These are phyloP conservation scores for Holothuria scabra DNA, from an alignment of 53 echinoderm and acorn worm species.

Conservation along the genomic window DNA sequence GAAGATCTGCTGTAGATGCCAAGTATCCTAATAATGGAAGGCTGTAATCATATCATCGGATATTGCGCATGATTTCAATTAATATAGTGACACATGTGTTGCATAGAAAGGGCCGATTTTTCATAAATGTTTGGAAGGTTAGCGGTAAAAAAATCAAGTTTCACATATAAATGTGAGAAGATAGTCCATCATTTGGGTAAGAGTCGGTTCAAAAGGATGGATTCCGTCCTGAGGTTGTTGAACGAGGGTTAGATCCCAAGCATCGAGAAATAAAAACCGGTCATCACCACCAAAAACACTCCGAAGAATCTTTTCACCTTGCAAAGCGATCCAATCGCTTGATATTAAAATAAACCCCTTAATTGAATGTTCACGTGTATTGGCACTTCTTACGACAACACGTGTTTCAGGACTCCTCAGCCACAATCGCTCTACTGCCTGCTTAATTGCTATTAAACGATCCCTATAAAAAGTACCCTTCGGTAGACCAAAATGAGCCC, in stretches of 20 bases:
- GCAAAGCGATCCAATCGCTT: conserved; percentile 56
- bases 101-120: too few relatives aligned
- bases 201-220: conserved; percentile 35
- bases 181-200: conserved; percentile 34
- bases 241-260: conserved; percentile 63
- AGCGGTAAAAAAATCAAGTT: too few relatives aligned
- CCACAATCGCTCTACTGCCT: conserved; percentile 37
- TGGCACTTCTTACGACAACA: conserved; percentile 57
- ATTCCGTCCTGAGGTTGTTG: conserved; percentile 40
- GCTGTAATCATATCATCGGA: too few relatives aligned
- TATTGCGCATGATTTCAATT: too few relatives aligned
- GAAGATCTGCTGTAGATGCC: too few relatives aligned
- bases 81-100: too few relatives aligned
- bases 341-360: conserved; percentile 27
- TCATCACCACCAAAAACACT: conserved; percentile 26
- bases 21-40: too few relatives aligned
- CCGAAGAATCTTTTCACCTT: conserved; percentile 36
- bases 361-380: conserved; percentile 42
- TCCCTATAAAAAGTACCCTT: conserved; percentile 49
- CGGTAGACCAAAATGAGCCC: conserved; percentile 51
- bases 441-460: conserved; percentile 25
- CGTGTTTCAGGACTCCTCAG: conserved; percentile 43
- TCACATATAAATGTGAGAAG: conserved; percentile 25
- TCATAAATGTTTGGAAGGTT: too few relatives aligned
- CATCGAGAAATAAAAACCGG: conserved; percentile 47